A percentile compares a stretch with the other conserved stretches of the same genome.
These are phyloP conservation scores for Sclerodermus sp. DNA, from an alignment of 2,888 invertebrate species.

Conservation along the genomic window DNA sequence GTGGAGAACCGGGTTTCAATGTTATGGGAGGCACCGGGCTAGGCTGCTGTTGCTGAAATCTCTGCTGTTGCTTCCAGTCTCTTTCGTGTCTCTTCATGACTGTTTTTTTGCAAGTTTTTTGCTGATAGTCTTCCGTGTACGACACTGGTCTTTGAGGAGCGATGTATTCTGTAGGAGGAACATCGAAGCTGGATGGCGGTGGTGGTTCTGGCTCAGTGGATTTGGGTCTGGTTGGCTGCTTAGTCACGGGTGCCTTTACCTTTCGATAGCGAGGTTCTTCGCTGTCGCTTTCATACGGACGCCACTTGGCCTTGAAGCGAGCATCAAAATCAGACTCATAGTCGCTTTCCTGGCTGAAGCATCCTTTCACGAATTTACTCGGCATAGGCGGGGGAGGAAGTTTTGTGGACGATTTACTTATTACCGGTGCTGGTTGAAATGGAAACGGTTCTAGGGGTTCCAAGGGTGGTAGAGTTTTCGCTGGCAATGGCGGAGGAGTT, in stretches of 20 bases:
- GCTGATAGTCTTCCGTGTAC: constrained; percentile 34
- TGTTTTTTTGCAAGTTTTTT: constrained; percentile 33
- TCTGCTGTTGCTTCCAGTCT: constrained; percentile 35
- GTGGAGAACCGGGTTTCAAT: constrained; percentile 52
- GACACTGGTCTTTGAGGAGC: constrained; percentile 37
- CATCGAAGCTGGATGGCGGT: constrained; percentile 63
- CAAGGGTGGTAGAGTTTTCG: constrained; percentile 33
- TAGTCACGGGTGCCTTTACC: constrained; percentile 60
- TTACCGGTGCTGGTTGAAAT: constrained; percentile 52
- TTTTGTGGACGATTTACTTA: constrained; percentile 58
- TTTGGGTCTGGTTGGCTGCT: constrained; percentile 57
- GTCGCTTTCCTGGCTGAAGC: constrained; percentile 64
- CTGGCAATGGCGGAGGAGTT: constrained; percentile 55
- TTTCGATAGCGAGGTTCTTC: constrained; percentile 65
- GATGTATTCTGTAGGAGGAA: constrained; percentile 49
- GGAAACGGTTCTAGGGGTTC: constrained; percentile 56
- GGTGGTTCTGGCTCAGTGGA: constrained; percentile 63
- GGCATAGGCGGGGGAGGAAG: constrained; percentile 63
- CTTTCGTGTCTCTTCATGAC: constrained; percentile 41
- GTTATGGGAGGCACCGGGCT: constrained; percentile 32
- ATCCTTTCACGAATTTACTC: constrained; percentile 63
- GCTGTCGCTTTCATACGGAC: constrained; percentile 67
- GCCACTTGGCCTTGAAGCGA: constrained; percentile 61
- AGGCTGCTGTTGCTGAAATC: constrained; percentile 18
- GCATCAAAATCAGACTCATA: constrained; percentile 70